These are phyloP conservation scores for Teinopalpus imperialis DNA, from an alignment of 2,888 invertebrate genomes.

Conservation along the genomic window DNA sequence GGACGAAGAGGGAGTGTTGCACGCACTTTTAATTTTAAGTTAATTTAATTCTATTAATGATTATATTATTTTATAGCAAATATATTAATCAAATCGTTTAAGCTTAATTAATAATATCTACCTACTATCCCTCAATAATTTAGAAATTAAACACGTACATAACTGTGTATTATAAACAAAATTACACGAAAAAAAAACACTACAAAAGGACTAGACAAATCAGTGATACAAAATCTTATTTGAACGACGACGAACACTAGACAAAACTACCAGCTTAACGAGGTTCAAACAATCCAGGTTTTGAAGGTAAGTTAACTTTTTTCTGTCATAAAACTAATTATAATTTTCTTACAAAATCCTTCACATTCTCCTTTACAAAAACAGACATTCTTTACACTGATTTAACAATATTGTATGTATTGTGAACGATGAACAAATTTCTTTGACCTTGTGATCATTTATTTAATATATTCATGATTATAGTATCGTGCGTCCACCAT, in stretches of 20 bases:
- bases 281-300: neutral
- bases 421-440: neutral
- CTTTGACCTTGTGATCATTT: slow-evolving; percentile 10
- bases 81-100: neutral
- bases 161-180: no score
- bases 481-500: no score
- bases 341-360: no score
- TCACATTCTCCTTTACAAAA: no score
- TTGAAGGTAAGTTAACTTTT: slow-evolving; percentile 20
- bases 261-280: slow-evolving; percentile 2
- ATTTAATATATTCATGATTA: no score
- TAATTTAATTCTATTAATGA: slow-evolving; percentile 31
- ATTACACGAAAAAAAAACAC: neutral
- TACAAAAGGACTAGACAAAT: neutral
- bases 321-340: no score
- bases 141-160: no score
- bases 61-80: slow-evolving; percentile 27
- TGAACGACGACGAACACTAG: neutral
- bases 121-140: no score
- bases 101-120: neutral
- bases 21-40: slow-evolving; percentile 42
- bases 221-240: neutral
- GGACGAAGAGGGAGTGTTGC: slow-evolving; percentile 37
- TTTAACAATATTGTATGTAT: no score
- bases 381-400: no score